These are phyloP conservation scores for Eristalis tenax DNA, from an alignment of 2,888 invertebrate genomes.

Conservation along the genomic window DNA sequence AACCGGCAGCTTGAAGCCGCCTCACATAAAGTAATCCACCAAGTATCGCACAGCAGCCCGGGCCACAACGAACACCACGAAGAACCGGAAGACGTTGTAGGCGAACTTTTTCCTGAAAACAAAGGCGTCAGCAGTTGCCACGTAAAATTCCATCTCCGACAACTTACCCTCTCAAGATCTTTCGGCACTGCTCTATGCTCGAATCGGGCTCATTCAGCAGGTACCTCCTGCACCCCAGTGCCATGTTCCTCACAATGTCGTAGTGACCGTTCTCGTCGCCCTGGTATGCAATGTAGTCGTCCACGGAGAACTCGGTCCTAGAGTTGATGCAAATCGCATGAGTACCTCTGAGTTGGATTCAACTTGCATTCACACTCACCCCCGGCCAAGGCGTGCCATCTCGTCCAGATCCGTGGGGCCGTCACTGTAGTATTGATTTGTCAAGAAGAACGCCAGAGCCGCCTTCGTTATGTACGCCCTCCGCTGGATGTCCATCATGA, in stretches of 20 bases:
- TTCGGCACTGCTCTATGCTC: constrained; percentile 33
- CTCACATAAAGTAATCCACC: neutral
- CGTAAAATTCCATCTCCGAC: neutral
- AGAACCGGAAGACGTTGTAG: constrained; percentile 4
- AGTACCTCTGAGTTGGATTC: neutral
- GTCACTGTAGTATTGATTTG: constrained; percentile 75
- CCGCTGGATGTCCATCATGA: constrained; percentile 73
- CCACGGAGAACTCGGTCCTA: constrained; percentile 56
- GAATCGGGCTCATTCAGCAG: constrained; percentile 56
- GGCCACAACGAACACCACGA: neutral
- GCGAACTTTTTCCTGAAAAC: constrained; percentile 31
- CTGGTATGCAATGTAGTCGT: neutral
- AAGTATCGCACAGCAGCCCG: neutral
- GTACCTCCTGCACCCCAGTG: constrained; percentile 36
- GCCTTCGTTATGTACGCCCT: constrained; percentile 73
- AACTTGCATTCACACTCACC: constrained; percentile 61
- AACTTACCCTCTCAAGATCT: constrained; percentile 55
- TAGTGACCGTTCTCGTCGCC: neutral
- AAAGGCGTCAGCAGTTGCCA: neutral
- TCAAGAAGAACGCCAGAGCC: constrained; percentile 76
- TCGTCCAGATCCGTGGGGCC: constrained; percentile 71
- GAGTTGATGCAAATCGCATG: neutral
- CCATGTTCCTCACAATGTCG: neutral
- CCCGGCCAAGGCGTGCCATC: constrained; percentile 36
- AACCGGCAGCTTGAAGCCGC: neutral